phyloP scores from a whole-genome alignment of 2,113 vertebrate genomes.

The Pachycephala philippinensis region DNA sequence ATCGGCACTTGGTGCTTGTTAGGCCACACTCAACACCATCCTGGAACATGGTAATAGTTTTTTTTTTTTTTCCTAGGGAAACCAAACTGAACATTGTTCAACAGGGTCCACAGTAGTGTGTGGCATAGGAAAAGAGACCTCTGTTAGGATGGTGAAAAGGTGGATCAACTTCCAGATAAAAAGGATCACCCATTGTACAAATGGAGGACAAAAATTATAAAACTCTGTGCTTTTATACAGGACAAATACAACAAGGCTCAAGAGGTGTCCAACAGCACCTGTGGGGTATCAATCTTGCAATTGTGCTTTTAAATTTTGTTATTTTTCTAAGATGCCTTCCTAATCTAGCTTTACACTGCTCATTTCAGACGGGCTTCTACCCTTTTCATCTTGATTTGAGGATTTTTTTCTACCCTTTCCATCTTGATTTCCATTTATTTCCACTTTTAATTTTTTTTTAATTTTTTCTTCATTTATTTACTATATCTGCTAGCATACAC shows the following conservation, averaged over 20 bases:
- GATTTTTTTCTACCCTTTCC: neutral
- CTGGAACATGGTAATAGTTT: rapidly evolving
- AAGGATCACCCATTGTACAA: neutral
- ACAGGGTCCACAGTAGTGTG: rapidly evolving
- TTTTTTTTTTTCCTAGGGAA: neutral
- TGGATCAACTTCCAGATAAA: neutral
- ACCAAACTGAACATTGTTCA: neutral
- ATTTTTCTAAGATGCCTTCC: neutral
- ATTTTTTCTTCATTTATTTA: neutral
- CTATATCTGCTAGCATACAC: rapidly evolving
- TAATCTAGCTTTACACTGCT: neutral
- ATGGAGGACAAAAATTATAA: neutral
- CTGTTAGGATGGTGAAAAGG: neutral
- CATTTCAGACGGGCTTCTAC: neutral
- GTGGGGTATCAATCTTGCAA: rapidly evolving
- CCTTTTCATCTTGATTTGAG: neutral
- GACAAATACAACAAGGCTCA: rapidly evolving
- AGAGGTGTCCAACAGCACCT: neutral
- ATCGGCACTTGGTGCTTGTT: neutral
- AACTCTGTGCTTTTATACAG: neutral
- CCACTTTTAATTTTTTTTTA: neutral
- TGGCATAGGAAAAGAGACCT: neutral
- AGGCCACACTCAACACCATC: neutral
- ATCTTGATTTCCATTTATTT: neutral
- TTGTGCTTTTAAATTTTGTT: neutral